A percentile compares a stretch with the other conserved stretches of the same genome.
phyloP scores from a whole-genome alignment of 2,113 vertebrate species.

The Aspiorhynchus laticeps region DNA sequence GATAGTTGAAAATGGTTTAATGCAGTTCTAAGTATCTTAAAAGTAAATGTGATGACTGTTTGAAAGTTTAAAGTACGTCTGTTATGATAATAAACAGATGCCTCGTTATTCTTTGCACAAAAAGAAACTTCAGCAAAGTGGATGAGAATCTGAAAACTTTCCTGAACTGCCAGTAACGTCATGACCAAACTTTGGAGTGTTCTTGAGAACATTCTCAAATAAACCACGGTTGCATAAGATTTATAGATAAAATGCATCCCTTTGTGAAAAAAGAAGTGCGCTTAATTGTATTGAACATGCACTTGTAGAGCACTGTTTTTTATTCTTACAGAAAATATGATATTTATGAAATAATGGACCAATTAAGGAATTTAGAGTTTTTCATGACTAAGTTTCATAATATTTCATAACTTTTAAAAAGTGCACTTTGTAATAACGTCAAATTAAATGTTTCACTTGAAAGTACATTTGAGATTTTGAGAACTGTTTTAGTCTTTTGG shows the following conservation, averaged over 20 bases:
- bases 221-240: background rate
- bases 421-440: background rate
- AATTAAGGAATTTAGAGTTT: background rate
- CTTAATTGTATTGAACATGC: background rate
- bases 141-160: slow-evolving; percentile 23
- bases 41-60: slow-evolving; percentile 33
- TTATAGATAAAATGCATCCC: background rate
- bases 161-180: background rate
- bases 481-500: background rate
- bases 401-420: background rate
- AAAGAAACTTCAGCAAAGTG: slow-evolving; percentile 2
- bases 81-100: slow-evolving; percentile 23
- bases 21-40: slow-evolving; percentile 8
- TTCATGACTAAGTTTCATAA: background rate
- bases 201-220: too few relatives aligned
- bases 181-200: background rate
- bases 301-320: background rate
- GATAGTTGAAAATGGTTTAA: slow-evolving; percentile 22
- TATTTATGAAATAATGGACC: background rate
- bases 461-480: background rate
- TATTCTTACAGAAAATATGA: background rate
- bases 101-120: slow-evolving; percentile 13
- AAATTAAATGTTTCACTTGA: background rate
- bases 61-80: slow-evolving; percentile 27
- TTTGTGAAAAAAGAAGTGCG: background rate